Evolutionary conservation across 2,888 invertebrate genomes (phyloP).

Genomic region (Apodemia zela): DNA sequence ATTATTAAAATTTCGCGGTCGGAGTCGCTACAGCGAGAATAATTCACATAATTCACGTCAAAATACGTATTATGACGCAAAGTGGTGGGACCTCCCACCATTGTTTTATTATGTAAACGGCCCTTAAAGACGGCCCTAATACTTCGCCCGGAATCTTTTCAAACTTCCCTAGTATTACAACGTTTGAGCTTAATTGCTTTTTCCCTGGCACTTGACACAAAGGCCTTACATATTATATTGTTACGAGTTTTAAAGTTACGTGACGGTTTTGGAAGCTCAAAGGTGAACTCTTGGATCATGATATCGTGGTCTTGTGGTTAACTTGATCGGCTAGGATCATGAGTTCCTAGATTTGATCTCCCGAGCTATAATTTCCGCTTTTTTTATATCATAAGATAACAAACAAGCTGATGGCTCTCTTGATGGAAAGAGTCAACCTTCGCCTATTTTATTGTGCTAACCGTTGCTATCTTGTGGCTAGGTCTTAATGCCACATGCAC

Average conservation of each 20-base stretch:
- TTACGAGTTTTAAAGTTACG: conserved; percentile 9
- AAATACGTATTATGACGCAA: conserved; percentile 48
- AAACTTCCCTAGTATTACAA: conserved; percentile 63
- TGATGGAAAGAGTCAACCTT: too few species aligned
- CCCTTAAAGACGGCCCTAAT: conserved; percentile 46
- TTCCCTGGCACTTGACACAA: conserved; percentile 30
- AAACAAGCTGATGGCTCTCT: too few species aligned
- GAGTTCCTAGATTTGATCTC: neutral
- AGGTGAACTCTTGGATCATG: neutral
- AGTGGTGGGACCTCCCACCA: conserved; percentile 33
- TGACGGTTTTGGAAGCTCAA: neutral
- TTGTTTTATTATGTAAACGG: conserved; percentile 56
- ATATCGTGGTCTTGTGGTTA: neutral
- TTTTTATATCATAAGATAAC: too few species aligned
- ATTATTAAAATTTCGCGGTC: conserved; percentile 75
- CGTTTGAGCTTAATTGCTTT: conserved; percentile 61
- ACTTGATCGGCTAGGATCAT: neutral
- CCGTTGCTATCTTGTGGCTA: too few species aligned
- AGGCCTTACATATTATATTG: conserved; percentile 25
- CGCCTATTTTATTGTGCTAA: too few species aligned
- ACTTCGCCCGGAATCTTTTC: conserved; percentile 65
- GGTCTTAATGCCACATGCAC: too few species aligned
- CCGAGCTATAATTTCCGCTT: too few species aligned
- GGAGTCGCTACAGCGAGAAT: conserved; percentile 58
- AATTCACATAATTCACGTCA: conserved; percentile 53